phyloP scores from a whole-genome alignment of 2,797 vertebrate genomes.

The Eurystomus glaucurus region DNA sequence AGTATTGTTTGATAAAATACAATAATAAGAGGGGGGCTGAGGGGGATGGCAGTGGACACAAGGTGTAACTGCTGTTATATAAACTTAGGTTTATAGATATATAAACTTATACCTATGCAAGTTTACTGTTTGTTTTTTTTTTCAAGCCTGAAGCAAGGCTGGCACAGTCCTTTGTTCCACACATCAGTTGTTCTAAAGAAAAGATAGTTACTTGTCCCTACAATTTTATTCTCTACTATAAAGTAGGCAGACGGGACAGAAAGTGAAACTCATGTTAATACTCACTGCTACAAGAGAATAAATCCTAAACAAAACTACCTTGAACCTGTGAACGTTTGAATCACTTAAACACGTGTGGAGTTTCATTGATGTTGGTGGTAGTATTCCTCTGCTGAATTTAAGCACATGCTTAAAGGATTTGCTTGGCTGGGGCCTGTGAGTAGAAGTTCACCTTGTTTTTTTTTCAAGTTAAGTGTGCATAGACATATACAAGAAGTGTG shows the following conservation, averaged over 20 bases:
- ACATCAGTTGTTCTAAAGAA: neutral
- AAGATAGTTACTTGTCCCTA: neutral
- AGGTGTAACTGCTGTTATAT: neutral
- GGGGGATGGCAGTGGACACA: neutral
- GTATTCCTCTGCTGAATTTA: constrained; percentile 30
- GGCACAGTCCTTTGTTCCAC: neutral
- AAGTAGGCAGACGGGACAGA: neutral
- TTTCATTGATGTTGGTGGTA: neutral
- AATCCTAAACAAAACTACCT: constrained; percentile 10
- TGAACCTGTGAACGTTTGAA: constrained; percentile 7
- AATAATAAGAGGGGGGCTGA: accelerated
- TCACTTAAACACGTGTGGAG: neutral
- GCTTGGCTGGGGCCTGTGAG: neutral
- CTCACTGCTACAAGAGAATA: neutral
- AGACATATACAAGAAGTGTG: neutral
- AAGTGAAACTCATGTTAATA: neutral
- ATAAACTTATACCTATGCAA: neutral
- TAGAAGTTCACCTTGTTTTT: neutral
- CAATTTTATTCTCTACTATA: neutral
- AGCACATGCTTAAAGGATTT: constrained; percentile 54
- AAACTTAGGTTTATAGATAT: neutral
- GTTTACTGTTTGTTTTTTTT: neutral
- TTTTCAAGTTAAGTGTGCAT: neutral
- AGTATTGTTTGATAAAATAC: neutral
- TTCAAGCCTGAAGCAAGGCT: neutral